These are phyloP conservation scores for Glomeris marginata DNA, from an alignment of 2,888 invertebrate species.

Conservation along the genomic window DNA sequence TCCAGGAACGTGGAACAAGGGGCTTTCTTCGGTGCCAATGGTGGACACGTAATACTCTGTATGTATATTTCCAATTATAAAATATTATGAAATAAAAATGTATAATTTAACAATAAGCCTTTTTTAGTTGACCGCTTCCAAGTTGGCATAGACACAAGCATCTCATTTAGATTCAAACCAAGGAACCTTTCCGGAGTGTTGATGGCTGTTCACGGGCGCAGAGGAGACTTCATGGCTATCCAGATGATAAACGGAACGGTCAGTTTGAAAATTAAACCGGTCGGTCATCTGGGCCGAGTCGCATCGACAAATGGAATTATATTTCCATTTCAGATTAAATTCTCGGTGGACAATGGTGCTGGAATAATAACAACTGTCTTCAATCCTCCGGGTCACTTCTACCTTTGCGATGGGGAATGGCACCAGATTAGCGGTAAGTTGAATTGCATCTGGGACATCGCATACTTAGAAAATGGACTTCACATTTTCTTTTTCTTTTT, in stretches of 20 bases:
- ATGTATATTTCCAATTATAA: conserved; percentile 21
- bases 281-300: conserved; percentile 23
- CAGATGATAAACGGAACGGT: conserved; percentile 72
- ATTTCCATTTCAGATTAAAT: conserved; percentile 38
- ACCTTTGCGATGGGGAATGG: conserved; percentile 90
- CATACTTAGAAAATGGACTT: neutral
- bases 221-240: conserved; percentile 61
- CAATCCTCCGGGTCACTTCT: conserved; percentile 45
- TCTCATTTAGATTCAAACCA: conserved; percentile 74
- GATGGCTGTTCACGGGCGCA: conserved; percentile 65
- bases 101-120: neutral
- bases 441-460: too few relatives aligned
- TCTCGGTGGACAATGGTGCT: conserved; percentile 67
- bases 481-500: too few relatives aligned
- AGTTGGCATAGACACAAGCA: conserved; percentile 61
- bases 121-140: conserved; percentile 52
- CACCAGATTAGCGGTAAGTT: conserved; percentile 50
- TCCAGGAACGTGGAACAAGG: conserved; percentile 63
- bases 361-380: conserved; percentile 63
- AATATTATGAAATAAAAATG: neutral
- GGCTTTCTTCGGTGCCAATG: conserved; percentile 63
- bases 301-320: conserved; percentile 15
- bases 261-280: conserved; percentile 17
- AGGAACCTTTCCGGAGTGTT: conserved; percentile 69
- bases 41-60: conserved; percentile 49